Evolutionary conservation across 2,797 vertebrate genomes (phyloP), one percentile per base, ranked within the genome.

Genomic region (Chelon auratus): DNA sequence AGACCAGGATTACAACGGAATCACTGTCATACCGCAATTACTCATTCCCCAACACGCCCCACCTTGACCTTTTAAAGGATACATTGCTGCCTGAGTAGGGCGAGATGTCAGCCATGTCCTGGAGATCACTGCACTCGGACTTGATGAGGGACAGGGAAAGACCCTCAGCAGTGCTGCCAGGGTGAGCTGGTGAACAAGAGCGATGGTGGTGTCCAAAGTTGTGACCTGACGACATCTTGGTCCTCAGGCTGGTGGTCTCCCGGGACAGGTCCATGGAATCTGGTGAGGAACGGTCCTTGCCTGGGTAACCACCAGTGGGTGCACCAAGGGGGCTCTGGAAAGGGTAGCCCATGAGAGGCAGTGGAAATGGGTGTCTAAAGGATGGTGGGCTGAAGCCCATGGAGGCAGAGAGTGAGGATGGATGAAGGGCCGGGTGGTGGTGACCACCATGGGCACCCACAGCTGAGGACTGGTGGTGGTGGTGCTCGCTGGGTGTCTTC

Each of bases 11-110:
- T 75, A 48, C 77, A 79, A 72, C 68, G 3, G 30, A 7, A 72
- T 58, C 14, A 9, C 55, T 61, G 43, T 56, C 33, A 45, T 61
- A 55, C 43, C 55, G 56, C 12, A 48, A 57, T 58, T 1, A 20
- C 18, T 22, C 59, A 52, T 62, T 2, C 51, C 3, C 63, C 12
- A 61, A 37, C 56, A 22, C 30, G 18, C 54, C 30, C 5, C 39
- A 39, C 42, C 1, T 10, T 55, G 3, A 56, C 53, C 45, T 68
- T 43, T 37, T 77, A 96, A 99, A 99, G 98, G 98, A 99, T 99
- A 99, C 97, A 93, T 97, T 97, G 96, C 97, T 98, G 93, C 97
- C 96, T 82, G 97, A 97, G 92, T 98, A 98, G 83, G 97, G 96
- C 5, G 97, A 99, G 93, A 98, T 98, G 92, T 98, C 97, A 0